Base-by-base conservation (phyloP, 2,888 invertebrate species). In the Scaeva pyrastri region DNA sequence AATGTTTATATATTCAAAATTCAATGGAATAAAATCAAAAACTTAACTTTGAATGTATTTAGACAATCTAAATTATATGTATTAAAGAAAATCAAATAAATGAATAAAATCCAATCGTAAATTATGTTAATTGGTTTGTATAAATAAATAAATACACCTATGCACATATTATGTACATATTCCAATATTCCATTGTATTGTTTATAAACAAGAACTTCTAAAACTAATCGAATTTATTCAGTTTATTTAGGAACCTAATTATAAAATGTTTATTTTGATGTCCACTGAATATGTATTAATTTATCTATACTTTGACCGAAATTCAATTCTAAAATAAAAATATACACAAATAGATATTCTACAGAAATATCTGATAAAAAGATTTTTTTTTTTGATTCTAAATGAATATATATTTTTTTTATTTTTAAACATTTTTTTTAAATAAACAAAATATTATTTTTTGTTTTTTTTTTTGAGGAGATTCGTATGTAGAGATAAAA, bases 151-250 rank as follows among this genome's bases (percentile, higher is more conserved):
- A 31, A 39, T 31, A 2, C 6, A 5, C 8, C 0, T 12, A 4
- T 41, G 2, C 2, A 14, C 14, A 4, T 12, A 14, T 14, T 14
- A 14, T 14, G 5, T 4, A 14, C 8, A 19, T 48, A 48, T 26
- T 2, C n/a, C 11, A 7, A 21, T 60, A 48, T 26, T 2, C n/a
- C 11, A 7, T 14, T 60, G 19, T 21, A 60, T 6, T 58, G 8
- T 41, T 41, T 41, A 43, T n/a, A 60, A 60, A 60, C 60, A 21
- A 60, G 52, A 5, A 52, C n/a, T 60, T 60, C 23, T 41, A 60
- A 60, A 23, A 60, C 19, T 10, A 14, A 21, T 19, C 39, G 60
- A 12, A 21, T 60, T 60, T 39, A 58, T 58, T 23, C 23, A 43
- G n/a, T 60, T 43, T n/a, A 60, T 60, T 41, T 21, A 41, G 21